phyloP scores from a whole-genome alignment of 2,888 invertebrate species.

The Linnaemya vulpina region DNA sequence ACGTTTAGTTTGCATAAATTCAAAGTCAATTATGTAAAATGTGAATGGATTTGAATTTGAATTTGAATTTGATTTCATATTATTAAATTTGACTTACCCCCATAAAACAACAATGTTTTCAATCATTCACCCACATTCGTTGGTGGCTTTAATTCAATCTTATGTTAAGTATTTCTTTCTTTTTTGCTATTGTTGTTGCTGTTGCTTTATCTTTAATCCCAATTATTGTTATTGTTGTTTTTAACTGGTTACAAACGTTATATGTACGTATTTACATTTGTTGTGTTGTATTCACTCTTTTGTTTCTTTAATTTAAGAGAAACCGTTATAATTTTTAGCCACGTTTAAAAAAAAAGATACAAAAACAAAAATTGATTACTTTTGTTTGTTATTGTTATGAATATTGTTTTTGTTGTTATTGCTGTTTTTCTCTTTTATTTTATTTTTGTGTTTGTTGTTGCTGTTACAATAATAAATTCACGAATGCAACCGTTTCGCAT shows the following conservation, averaged over 20 bases:
- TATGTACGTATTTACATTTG: background rate
- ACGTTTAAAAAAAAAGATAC: slow-evolving; percentile 37
- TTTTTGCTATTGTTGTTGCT: slow-evolving; percentile 6
- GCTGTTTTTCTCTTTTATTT: slow-evolving; percentile 9
- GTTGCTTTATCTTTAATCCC: slow-evolving; percentile 46
- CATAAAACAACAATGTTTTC: slow-evolving; percentile 40
- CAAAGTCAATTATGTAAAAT: slow-evolving; percentile 20
- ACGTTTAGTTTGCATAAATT: slow-evolving; percentile 15
- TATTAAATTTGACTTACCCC: slow-evolving; percentile 52
- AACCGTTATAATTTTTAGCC: slow-evolving; percentile 60
- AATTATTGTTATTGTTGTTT: slow-evolving; percentile 50
- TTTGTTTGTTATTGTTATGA: slow-evolving; percentile 48
- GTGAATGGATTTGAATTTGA: slow-evolving; percentile 33
- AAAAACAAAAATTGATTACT: slow-evolving; percentile 30
- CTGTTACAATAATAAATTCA: slow-evolving; percentile 43
- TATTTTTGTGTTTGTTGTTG: slow-evolving; percentile 4
- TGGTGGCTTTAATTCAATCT: slow-evolving; percentile 63
- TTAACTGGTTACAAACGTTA: slow-evolving; percentile 53
- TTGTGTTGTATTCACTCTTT: slow-evolving; percentile 25
- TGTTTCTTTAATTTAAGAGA: slow-evolving; percentile 47
- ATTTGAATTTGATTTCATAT: slow-evolving; percentile 25
- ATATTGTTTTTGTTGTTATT: background rate
- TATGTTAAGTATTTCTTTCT: slow-evolving; percentile 14
- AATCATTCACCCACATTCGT: slow-evolving; percentile 58
- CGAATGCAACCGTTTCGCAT: slow-evolving; percentile 67